Evolutionary conservation across 2,113 vertebrate genomes (phyloP).

Genomic region (Ceyx cyanopectus): DNA sequence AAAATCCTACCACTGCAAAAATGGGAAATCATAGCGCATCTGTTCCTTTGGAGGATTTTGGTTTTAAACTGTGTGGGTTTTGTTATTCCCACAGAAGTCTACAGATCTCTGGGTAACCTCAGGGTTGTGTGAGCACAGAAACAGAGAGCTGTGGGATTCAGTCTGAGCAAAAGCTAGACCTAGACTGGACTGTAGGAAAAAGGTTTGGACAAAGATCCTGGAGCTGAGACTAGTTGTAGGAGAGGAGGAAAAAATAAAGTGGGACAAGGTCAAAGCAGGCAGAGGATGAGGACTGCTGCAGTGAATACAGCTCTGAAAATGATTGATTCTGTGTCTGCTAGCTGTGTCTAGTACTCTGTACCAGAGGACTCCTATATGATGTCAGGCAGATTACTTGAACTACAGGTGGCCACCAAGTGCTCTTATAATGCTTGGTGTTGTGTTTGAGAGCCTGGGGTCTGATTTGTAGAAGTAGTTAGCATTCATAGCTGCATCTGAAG

Average conservation of each 20-base stretch:
- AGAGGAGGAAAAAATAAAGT: neutral
- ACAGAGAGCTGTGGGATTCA: neutral
- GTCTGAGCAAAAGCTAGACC: neutral
- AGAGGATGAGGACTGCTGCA: neutral
- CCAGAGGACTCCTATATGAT: neutral
- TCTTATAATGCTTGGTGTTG: neutral
- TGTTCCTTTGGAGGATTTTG: neutral
- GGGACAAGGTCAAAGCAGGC: neutral
- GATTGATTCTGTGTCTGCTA: neutral
- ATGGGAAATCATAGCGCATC: neutral
- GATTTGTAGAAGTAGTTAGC: neutral
- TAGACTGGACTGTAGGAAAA: neutral
- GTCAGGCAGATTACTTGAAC: slow-evolving; percentile 9
- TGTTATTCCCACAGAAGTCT: neutral
- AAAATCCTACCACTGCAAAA: neutral
- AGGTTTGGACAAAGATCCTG: neutral
- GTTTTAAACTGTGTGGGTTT: neutral
- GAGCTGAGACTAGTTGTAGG: neutral
- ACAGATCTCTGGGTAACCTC: neutral
- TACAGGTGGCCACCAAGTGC: neutral
- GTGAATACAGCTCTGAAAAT: neutral
- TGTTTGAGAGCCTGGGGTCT: neutral
- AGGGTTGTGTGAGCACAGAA: neutral
- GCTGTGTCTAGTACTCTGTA: neutral
- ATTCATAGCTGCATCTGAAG: neutral